Evolutionary conservation across 2,888 invertebrate species (phyloP), one percentile per base, ranked within the genome.

Genomic region (Conops quadrifasciatus): DNA sequence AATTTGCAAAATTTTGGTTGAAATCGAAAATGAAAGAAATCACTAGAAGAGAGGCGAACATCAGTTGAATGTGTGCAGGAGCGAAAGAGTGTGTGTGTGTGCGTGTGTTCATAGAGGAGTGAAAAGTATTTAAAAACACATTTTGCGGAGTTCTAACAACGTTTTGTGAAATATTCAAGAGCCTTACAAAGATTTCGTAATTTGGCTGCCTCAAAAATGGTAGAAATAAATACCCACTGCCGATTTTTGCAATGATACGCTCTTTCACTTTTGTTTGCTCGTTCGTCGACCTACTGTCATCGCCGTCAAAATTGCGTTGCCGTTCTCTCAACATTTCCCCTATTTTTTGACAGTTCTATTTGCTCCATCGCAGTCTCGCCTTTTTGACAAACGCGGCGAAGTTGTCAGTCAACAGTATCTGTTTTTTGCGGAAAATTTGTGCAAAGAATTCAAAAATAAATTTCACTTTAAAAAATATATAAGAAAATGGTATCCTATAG

Each of bases 201-300:
- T 69, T 49, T 65, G 16, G 24, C 47, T 21, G 13, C 9, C n/a
- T n/a, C n/a, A n/a, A n/a, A n/a, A n/a, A n/a, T n/a, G n/a, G n/a
- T n/a, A n/a, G n/a, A n/a, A n/a, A 24, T 45, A 68, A 60, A 51
- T 49, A 28, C 30, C 68, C 62, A 62, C 21, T 53, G 60, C 49
- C 9, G 49, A 59, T 30, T 28, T 56, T 30, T 21, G n/a, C 59
- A 13, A 16, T 45, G 51, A n/a, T n/a, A n/a, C 49, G 49, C 49
- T 49, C 15, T 69, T 56, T 63, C 53, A 45, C 67, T 72, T 67
- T 26, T 62, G 56, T 36, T 59, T 65, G 47, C 63, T 64, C 68
- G 64, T 72, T 63, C 51, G 67, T 70, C 66, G 51, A 69, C 69
- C 45, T 51, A 69, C 67, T 28, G n/a, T n/a, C n/a, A n/a, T n/a